A percentile compares a stretch with the other conserved stretches of the same genome.
Evolutionary conservation across 1,140 invertebrate species (phyloP).

Genomic region (Sesamia nonagrioides): DNA sequence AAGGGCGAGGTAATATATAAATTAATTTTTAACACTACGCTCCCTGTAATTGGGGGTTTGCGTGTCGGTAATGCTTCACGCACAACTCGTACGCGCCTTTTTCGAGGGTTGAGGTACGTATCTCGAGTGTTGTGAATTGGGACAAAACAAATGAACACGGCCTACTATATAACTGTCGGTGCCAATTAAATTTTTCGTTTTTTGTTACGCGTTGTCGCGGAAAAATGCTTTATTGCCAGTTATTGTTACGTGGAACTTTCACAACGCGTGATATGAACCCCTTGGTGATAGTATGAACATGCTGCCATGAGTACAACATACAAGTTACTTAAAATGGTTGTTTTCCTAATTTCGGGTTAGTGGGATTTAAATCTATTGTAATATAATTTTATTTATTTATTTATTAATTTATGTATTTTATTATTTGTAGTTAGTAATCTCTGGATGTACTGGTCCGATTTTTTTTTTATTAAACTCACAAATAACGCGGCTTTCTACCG

Average conservation of each 20-base stretch:
- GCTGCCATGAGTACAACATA: background rate
- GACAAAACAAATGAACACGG: constrained; percentile 60
- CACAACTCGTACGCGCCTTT: constrained; percentile 62
- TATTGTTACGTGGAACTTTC: constrained; percentile 32
- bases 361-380: background rate
- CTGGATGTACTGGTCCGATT: too few species aligned
- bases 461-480: too few species aligned
- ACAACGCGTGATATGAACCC: constrained; percentile 21
- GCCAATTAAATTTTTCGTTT: constrained; percentile 62
- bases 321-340: background rate
- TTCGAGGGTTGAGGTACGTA: constrained; percentile 14
- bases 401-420: too few species aligned
- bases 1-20: constrained; percentile 55
- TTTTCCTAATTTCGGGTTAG: background rate
- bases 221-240: constrained; percentile 55
- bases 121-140: constrained; percentile 48
- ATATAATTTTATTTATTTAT: too few species aligned
- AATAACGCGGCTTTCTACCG: too few species aligned
- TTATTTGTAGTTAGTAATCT: too few species aligned
- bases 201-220: constrained; percentile 47
- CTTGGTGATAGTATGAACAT: constrained; percentile 7
- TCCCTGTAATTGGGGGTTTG: constrained; percentile 72
- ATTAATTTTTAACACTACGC: constrained; percentile 75
- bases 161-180: constrained; percentile 56
- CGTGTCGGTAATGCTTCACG: constrained; percentile 68